A percentile compares a stretch with the other conserved stretches of the same genome.
Conservation (phyloP, 1,140 invertebrate genomes). For the Episyrphus balteatus region DNA sequence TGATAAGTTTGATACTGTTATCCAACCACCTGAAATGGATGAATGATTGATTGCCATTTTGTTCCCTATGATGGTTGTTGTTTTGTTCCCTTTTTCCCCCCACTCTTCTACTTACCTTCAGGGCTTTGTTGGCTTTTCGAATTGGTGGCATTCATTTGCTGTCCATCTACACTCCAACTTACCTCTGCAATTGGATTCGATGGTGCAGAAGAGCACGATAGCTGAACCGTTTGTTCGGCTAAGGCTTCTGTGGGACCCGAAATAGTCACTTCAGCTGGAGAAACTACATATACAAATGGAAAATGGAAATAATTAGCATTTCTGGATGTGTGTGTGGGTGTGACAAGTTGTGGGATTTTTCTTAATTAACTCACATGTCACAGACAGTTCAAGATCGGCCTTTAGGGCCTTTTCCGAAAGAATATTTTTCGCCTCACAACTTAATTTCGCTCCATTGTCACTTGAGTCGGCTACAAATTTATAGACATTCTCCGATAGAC, state of each 20-base stretch:
- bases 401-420: slow-evolving; percentile 71
- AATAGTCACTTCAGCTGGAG: slow-evolving; percentile 73
- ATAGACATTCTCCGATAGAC: slow-evolving; percentile 73
- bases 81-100: no score
- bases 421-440: slow-evolving; percentile 84
- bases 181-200: slow-evolving; percentile 86
- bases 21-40: slow-evolving; percentile 59
- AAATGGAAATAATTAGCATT: no score
- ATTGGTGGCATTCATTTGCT: slow-evolving; percentile 53
- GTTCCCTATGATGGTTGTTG: no score
- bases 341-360: not conserved
- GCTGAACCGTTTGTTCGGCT: slow-evolving; percentile 70
- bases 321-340: not conserved
- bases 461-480: slow-evolving; percentile 74
- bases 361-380: slow-evolving; percentile 71
- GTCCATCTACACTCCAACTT: slow-evolving; percentile 75
- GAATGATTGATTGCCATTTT: not conserved
- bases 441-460: slow-evolving; percentile 86
- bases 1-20: slow-evolving; percentile 78
- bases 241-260: slow-evolving; percentile 73
- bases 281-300: slow-evolving; percentile 52
- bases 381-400: slow-evolving; percentile 73
- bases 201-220: slow-evolving; percentile 78
- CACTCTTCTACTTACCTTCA: slow-evolving; percentile 39
- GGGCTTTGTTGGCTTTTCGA: slow-evolving; percentile 48